A percentile compares a stretch with the other conserved stretches of the same genome.
These are phyloP conservation scores for Poecilia wingei DNA, from an alignment of 2,797 vertebrate genomes.

Conservation along the genomic window DNA sequence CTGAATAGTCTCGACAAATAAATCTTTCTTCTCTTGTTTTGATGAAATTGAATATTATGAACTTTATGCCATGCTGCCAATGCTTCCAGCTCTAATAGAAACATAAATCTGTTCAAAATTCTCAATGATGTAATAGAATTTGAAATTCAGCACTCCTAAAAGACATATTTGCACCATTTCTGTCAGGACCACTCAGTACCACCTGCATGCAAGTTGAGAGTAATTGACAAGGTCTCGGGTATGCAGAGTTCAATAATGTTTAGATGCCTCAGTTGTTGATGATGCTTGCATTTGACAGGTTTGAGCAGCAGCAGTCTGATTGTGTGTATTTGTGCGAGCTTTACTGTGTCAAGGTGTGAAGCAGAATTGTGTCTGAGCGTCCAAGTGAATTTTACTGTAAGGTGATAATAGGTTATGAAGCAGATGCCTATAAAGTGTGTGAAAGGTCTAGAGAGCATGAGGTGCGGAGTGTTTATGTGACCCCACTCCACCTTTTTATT, in stretches of 20 bases:
- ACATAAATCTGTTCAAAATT: conserved; percentile 44
- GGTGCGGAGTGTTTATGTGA: conserved; percentile 16
- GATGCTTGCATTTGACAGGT: conserved; percentile 29
- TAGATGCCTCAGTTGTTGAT: conserved; percentile 8
- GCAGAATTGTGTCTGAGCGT: background rate
- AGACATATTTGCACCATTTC: conserved; percentile 38
- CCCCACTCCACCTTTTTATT: background rate
- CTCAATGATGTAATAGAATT: conserved; percentile 56
- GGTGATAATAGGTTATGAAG: conserved; percentile 19
- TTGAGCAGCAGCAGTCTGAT: conserved; percentile 1
- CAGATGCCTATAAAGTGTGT: conserved; percentile 3
- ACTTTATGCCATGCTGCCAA: conserved; percentile 17
- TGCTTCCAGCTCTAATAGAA: conserved; percentile 57
- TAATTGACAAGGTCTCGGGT: conserved; percentile 7
- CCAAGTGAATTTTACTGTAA: conserved; percentile 17
- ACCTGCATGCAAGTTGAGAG: conserved; percentile 6
- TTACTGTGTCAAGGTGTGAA: conserved; percentile 2
- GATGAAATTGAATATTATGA: conserved; percentile 23
- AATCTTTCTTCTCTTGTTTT: conserved; percentile 16
- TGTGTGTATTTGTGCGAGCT: background rate
- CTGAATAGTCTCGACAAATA: background rate
- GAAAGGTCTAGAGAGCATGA: conserved; percentile 21
- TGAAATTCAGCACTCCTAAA: conserved; percentile 33
- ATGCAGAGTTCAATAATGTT: conserved; percentile 9
- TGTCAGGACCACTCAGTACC: conserved; percentile 36